Conservation (phyloP, 2,113 vertebrate genomes). For the Callionymus lyra region DNA sequence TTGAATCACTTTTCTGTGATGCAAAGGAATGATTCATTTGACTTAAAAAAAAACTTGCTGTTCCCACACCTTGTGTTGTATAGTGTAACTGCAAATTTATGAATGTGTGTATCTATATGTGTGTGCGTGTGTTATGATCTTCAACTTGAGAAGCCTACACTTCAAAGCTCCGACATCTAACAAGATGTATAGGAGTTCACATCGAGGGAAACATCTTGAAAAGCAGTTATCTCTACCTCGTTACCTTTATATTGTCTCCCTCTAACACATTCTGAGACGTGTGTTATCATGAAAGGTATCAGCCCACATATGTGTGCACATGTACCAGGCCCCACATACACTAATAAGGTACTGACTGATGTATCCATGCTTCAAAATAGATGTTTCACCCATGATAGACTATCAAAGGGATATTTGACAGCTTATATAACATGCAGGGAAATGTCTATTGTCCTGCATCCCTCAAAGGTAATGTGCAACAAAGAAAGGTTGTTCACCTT, state of each 20-base stretch:
- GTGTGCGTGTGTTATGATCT: not conserved
- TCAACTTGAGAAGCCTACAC: slow-evolving; percentile 10
- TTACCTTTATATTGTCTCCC: slow-evolving; percentile 18
- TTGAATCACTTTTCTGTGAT: too few relatives aligned
- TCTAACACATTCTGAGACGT: not conserved
- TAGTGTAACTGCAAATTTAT: not conserved
- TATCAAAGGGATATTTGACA: slow-evolving; percentile 18
- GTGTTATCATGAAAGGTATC: not conserved
- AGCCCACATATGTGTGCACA: not conserved
- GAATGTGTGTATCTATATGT: not conserved
- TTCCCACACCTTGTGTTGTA: too few relatives aligned
- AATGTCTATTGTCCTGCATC: slow-evolving; percentile 14
- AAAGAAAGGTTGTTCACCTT: too few relatives aligned
- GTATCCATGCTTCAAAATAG: slow-evolving; percentile 16
- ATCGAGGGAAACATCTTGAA: slow-evolving; percentile 18
- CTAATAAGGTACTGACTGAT: slow-evolving; percentile 43
- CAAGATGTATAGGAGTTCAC: slow-evolving; percentile 34
- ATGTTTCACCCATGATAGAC: slow-evolving; percentile 15
- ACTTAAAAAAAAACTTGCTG: too few relatives aligned
- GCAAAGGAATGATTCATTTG: too few relatives aligned
- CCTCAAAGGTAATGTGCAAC: not conserved
- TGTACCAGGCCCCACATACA: not conserved
- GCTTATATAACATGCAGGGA: slow-evolving; percentile 23
- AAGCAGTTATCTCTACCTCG: slow-evolving; percentile 31
- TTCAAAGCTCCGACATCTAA: slow-evolving; percentile 47